These are phyloP conservation scores for Nowickia ferox DNA, from an alignment of 2,888 invertebrate species.

Conservation along the genomic window DNA sequence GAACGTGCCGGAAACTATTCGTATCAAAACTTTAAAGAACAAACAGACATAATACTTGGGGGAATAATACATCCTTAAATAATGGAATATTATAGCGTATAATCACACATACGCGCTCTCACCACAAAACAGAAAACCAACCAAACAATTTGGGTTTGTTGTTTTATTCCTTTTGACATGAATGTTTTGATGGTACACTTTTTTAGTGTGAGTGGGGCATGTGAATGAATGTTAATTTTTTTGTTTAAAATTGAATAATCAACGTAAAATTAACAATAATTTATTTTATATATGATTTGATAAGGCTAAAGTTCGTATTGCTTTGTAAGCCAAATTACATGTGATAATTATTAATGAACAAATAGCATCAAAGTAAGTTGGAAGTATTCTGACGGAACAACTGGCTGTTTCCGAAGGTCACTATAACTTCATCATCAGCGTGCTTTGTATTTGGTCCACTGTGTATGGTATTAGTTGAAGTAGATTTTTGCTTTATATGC, in stretches of 20 bases:
- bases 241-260: not conserved
- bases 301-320: too few species aligned
- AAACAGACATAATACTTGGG: slow-evolving; percentile 33
- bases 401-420: too few species aligned
- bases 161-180: slow-evolving; percentile 3
- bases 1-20: slow-evolving; percentile 67
- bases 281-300: too few species aligned
- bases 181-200: not conserved
- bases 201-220: not conserved
- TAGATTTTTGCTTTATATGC: too few species aligned
- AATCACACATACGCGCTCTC: not conserved
- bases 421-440: too few species aligned
- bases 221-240: not conserved
- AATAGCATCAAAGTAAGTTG: too few species aligned
- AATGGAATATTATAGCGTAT: slow-evolving; percentile 39
- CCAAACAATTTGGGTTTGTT: slow-evolving; percentile 50
- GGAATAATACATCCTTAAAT: slow-evolving; percentile 64
- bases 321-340: too few species aligned
- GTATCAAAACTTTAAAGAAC: slow-evolving; percentile 60
- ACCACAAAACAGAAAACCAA: slow-evolving; percentile 44
- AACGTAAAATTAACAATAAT: not conserved
- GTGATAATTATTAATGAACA: too few species aligned
- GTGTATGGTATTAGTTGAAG: too few species aligned
- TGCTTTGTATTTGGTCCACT: too few species aligned
- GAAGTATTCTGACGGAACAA: too few species aligned